Evolutionary conservation across 2,113 vertebrate species (phyloP), one percentile per base, ranked within the genome.

Genomic region (Callithrix jacchus): DNA sequence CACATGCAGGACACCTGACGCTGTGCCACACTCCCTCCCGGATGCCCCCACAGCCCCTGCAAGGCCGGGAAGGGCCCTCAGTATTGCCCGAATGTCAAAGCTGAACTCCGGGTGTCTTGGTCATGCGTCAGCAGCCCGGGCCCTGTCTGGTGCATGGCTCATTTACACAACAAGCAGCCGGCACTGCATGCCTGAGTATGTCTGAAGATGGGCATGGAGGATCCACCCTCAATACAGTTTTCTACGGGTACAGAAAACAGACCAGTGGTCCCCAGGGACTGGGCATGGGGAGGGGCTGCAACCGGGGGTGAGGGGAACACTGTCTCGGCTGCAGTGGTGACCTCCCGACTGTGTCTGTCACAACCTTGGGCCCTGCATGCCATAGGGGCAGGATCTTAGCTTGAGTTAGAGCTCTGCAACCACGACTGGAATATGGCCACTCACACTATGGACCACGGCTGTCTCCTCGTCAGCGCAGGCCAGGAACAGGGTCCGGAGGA

Each of bases 361-460:
- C 12, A 64, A 27, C 27, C 61, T 64, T 0, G 0, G 61, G 5
- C 27, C 27, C 27, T 9, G 14, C 18, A 35, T 3, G 23, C 12
- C 54, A 1, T 5, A 18, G 21, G 32, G 17, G 11, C 1, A 86
- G 47, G 35, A 45, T 8, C 82, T 37, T 3, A 42, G 21, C 71
- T 74, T 16, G 8, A 47, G 74, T 32, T 27, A 47, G 42, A 30
- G 45, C 27, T 76, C 42, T 0, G 1, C 3, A 6, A 27, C 40
- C n/a, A 42, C 1, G 23, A 45, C 71, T 40, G 25, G 70, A 42
- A 74, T 3, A 12, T 8, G 64, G 32, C 23, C 80, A 98, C 99
- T 99, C 97, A 99, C 99, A 1, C 99, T 99, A 96, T 76, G 95
- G 97, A 99, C 98, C 90, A 99, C 99, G 0, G 98, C 96, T 0